A percentile compares a stretch with the other conserved stretches of the same genome.
These are phyloP conservation scores for Ictalurus punctatus DNA, from an alignment of 2,113 vertebrate genomes.

Conservation along the genomic window DNA sequence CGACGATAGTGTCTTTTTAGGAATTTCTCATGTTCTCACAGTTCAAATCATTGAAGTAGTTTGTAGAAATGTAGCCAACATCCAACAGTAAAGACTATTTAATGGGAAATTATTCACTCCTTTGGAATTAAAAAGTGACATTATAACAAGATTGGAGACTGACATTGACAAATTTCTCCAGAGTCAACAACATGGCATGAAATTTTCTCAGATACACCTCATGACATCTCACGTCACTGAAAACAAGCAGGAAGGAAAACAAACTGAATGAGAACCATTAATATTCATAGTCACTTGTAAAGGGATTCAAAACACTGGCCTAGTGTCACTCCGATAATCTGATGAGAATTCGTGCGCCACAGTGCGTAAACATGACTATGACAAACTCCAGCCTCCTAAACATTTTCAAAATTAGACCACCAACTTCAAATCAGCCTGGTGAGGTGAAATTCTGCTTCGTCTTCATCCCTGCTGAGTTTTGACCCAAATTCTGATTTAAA, in stretches of 20 bases:
- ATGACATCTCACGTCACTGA: background rate
- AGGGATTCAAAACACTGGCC: background rate
- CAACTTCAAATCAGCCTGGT: slow-evolving; percentile 30
- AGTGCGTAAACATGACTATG: background rate
- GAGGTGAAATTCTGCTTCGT: slow-evolving; percentile 30
- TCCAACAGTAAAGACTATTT: background rate
- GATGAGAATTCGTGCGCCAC: background rate
- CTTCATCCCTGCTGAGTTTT: slow-evolving; percentile 34
- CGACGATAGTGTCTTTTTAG: background rate
- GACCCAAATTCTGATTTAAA: slow-evolving; percentile 62
- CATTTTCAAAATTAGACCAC: slow-evolving; percentile 19
- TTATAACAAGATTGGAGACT: background rate
- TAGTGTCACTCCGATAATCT: background rate
- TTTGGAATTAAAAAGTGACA: background rate
- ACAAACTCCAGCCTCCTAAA: slow-evolving; percentile 9
- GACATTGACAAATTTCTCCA: background rate
- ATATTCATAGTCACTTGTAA: background rate
- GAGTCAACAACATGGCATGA: background rate
- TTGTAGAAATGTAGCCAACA: background rate
- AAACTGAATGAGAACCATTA: background rate
- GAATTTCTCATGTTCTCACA: background rate
- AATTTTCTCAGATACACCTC: background rate
- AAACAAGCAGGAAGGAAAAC: background rate
- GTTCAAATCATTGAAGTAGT: background rate
- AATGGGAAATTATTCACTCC: background rate